Evolutionary conservation across 2,888 invertebrate genomes (phyloP).

Genomic region (Stenodema calcarata): DNA sequence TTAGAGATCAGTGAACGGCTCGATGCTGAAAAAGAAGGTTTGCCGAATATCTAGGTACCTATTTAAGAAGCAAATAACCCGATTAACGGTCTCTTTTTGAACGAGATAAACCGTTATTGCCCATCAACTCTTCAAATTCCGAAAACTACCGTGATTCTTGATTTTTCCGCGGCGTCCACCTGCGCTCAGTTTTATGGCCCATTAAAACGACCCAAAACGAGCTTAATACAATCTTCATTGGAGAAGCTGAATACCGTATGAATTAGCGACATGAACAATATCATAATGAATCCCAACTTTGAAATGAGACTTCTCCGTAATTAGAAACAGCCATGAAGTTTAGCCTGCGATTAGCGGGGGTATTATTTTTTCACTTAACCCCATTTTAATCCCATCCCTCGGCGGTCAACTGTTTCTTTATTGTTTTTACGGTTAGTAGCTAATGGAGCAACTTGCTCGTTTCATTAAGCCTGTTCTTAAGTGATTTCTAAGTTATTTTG

Average conservation of each 20-base stretch:
- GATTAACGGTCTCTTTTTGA: too few species aligned
- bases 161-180: too few species aligned
- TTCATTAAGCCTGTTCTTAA: slow-evolving; percentile 8
- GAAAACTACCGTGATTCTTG: too few species aligned
- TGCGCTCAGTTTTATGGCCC: too few species aligned
- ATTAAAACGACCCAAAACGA: too few species aligned
- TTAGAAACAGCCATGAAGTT: slow-evolving; percentile 14
- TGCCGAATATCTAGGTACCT: too few species aligned
- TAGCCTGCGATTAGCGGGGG: not conserved
- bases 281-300: not conserved
- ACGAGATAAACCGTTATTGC: too few species aligned
- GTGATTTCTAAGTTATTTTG: not conserved
- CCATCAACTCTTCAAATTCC: too few species aligned
- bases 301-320: not conserved
- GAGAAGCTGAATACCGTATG: not conserved
- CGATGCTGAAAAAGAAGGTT: too few species aligned
- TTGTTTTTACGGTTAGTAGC: slow-evolving; percentile 1
- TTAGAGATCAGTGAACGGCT: too few species aligned
- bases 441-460: slow-evolving; percentile 17
- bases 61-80: too few species aligned
- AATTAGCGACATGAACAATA: not conserved
- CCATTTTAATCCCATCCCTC: not conserved
- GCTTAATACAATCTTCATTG: too few species aligned
- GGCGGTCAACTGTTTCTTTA: slow-evolving; percentile 8
- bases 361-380: slow-evolving; percentile 21